These are phyloP conservation scores for Platysternon megacephalum DNA, from an alignment of 2,113 vertebrate genomes.

Conservation along the genomic window DNA sequence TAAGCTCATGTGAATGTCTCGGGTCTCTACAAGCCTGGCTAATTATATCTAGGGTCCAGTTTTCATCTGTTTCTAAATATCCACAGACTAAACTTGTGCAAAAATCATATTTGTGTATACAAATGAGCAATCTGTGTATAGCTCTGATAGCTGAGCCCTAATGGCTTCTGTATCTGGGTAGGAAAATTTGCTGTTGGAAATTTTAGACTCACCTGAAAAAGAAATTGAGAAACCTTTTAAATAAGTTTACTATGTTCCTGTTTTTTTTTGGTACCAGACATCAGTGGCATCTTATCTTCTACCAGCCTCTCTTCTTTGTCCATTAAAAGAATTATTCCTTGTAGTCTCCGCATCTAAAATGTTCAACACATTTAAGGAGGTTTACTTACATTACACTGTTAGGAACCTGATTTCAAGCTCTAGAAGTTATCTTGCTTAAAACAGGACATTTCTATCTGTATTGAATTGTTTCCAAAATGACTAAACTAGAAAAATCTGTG, in stretches of 20 bases:
- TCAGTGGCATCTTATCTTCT: background rate
- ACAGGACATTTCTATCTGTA: background rate
- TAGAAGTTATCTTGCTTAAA: background rate
- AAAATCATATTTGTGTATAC: background rate
- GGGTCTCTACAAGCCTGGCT: background rate
- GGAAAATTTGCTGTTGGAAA: background rate
- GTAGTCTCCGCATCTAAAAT: accelerated
- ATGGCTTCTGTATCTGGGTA: background rate
- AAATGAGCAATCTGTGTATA: background rate
- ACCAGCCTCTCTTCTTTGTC: background rate
- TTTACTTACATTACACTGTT: background rate
- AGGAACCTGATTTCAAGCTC: background rate
- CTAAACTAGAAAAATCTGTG: background rate
- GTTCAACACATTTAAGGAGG: background rate
- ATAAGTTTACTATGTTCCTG: background rate
- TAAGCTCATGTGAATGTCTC: background rate
- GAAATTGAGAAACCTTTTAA: background rate
- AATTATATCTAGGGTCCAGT: background rate
- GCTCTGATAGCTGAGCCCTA: background rate
- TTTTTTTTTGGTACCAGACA: background rate
- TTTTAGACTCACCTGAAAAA: background rate
- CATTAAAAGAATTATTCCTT: background rate
- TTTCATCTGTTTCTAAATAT: background rate
- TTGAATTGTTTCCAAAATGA: background rate
- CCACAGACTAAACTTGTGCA: background rate